These are phyloP conservation scores for Eueremaeus valkanovi DNA, from an alignment of 2,888 invertebrate genomes.

Conservation along the genomic window DNA sequence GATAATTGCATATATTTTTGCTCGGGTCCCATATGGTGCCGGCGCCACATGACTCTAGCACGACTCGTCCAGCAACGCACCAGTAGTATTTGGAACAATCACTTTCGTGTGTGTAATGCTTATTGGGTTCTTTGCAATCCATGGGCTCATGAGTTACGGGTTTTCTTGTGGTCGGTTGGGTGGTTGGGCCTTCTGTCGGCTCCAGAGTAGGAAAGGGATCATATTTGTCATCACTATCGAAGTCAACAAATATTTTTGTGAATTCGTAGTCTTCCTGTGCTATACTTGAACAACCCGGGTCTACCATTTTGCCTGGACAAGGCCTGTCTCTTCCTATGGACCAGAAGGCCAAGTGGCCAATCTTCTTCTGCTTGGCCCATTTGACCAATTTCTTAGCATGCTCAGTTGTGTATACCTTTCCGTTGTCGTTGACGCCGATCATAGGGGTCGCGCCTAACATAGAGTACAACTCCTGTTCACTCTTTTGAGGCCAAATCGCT, in stretches of 20 bases:
- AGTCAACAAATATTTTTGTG: constrained; percentile 39
- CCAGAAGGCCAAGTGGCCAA: constrained; percentile 40
- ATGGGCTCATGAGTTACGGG: neutral
- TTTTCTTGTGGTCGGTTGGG: too few species aligned
- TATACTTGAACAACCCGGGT: constrained; percentile 39
- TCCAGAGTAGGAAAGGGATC: neutral
- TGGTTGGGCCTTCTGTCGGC: neutral
- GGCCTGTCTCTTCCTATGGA: constrained; percentile 40
- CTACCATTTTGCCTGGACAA: constrained; percentile 37
- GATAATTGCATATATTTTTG: constrained; percentile 67
- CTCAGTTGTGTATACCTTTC: constrained; percentile 35
- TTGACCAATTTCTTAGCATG: constrained; percentile 37
- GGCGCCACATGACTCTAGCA: constrained; percentile 66
- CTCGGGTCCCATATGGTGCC: constrained; percentile 71
- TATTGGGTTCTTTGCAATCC: constrained; percentile 26
- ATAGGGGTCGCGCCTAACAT: constrained; percentile 42
- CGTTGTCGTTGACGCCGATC: constrained; percentile 41
- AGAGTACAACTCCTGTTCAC: constrained; percentile 20
- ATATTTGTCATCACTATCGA: constrained; percentile 23
- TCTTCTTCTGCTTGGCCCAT: neutral
- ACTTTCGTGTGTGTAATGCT: constrained; percentile 31
- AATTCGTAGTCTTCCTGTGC: constrained; percentile 37
- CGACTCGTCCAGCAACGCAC: constrained; percentile 71
- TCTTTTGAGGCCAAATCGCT: constrained; percentile 37
- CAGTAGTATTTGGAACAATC: constrained; percentile 67